A percentile compares a stretch with the other conserved stretches of the same genome.
phyloP scores from a whole-genome alignment of 2,888 invertebrate genomes.

The Dryocosmus kuriphilus region DNA sequence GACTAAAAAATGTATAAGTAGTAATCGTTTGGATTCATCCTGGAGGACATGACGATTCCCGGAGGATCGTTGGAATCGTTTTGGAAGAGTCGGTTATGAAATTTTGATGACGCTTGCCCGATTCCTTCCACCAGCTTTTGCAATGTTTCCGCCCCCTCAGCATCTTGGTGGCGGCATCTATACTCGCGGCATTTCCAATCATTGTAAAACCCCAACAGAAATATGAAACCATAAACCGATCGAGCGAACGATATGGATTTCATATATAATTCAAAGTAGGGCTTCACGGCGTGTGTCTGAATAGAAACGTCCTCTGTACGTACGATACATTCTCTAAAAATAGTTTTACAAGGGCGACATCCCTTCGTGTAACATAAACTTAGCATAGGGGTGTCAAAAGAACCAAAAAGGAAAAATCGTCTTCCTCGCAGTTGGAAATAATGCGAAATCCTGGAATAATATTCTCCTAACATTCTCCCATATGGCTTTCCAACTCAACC shows the following conservation, averaged over 20 bases:
- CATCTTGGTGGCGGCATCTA: slow-evolving; percentile 57
- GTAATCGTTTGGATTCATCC: slow-evolving; percentile 74
- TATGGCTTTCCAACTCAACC: slow-evolving; percentile 56
- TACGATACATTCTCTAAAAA: slow-evolving; percentile 75
- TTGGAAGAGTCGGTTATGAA: slow-evolving; percentile 76
- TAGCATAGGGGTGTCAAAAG: slow-evolving; percentile 59
- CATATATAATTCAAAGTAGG: slow-evolving; percentile 56
- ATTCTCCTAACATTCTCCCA: slow-evolving; percentile 46
- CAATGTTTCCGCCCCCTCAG: slow-evolving; percentile 40
- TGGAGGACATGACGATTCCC: slow-evolving; percentile 70
- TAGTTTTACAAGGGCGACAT: slow-evolving; percentile 77
- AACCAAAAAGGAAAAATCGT: slow-evolving; percentile 8
- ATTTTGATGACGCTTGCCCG: slow-evolving; percentile 72
- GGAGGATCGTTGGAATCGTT: slow-evolving; percentile 72
- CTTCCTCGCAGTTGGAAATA: slow-evolving; percentile 51
- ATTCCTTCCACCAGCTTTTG: slow-evolving; percentile 59
- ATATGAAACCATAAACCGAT: slow-evolving; percentile 76
- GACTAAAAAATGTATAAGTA: slow-evolving; percentile 68
- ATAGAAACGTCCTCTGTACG: slow-evolving; percentile 46
- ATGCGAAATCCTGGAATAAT: slow-evolving; percentile 67
- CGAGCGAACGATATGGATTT: slow-evolving; percentile 73
- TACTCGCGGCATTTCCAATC: slow-evolving; percentile 75
- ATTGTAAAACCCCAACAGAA: slow-evolving; percentile 76
- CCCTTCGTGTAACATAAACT: slow-evolving; percentile 75
- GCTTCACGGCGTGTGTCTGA: neutral